phyloP scores from a whole-genome alignment of 1,140 invertebrate species.

The Ruditapes philippinarum region DNA sequence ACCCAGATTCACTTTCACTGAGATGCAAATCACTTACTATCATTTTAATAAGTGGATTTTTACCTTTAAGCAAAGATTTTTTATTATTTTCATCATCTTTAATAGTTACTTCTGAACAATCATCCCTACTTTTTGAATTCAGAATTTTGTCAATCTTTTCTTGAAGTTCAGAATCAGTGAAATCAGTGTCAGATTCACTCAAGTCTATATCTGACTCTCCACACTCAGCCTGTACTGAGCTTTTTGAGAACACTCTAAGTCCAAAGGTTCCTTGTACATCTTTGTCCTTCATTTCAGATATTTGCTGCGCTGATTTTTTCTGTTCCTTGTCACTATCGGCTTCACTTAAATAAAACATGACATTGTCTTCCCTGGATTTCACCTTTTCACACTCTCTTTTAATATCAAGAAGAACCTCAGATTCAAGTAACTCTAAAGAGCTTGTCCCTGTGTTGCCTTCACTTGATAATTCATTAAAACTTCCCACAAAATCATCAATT shows the following conservation, averaged over 20 bases:
- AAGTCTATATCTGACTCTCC: constrained; percentile 31
- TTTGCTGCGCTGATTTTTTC: background rate
- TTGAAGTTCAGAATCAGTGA: constrained; percentile 39
- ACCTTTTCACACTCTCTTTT: constrained; percentile 1
- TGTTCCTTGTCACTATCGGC: background rate
- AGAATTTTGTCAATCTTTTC: constrained; percentile 34
- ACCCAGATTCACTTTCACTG: constrained; percentile 29
- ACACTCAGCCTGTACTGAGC: background rate
- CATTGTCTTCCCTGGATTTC: background rate
- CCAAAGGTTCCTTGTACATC: background rate
- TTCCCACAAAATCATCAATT: background rate
- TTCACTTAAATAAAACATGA: constrained; percentile 45
- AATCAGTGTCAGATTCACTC: constrained; percentile 39
- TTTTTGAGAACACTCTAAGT: background rate
- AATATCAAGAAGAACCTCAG: constrained; percentile 13
- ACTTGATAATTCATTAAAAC: background rate
- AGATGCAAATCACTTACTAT: constrained; percentile 22
- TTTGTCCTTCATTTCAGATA: background rate
- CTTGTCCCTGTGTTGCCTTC: background rate
- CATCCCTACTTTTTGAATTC: background rate
- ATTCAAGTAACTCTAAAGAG: background rate
- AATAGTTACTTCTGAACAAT: background rate
- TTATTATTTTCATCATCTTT: background rate
- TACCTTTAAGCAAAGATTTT: background rate
- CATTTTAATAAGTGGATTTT: constrained; percentile 2